These are phyloP conservation scores for Drosophila differens DNA, from an alignment of 2,888 invertebrate species.

Conservation along the genomic window DNA sequence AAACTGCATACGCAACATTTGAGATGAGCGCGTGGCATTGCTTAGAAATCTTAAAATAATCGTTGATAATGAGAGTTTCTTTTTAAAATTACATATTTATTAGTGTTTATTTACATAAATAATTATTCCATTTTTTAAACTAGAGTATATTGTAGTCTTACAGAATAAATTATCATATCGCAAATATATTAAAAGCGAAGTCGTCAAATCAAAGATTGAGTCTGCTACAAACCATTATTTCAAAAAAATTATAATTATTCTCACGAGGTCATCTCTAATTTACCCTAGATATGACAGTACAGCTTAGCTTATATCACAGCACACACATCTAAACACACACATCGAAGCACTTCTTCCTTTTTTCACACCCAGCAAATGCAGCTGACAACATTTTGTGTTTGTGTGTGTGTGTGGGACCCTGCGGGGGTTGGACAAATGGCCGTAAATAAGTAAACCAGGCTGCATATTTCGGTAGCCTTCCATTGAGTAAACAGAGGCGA, in stretches of 20 bases:
- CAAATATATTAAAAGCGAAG: fast-evolving
- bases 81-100: background rate
- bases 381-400: conserved; percentile 69
- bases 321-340: conserved; percentile 1
- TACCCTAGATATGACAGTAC: conserved; percentile 23
- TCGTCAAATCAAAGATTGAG: background rate
- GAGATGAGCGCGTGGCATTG: conserved; percentile 1
- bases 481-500: conserved; percentile 51
- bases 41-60: conserved; percentile 1
- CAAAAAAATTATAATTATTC: background rate
- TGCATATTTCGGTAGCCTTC: conserved; percentile 42
- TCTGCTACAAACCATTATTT: background rate
- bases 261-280: conserved; percentile 14
- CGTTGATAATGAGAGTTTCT: background rate
- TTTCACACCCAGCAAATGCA: conserved; percentile 64
- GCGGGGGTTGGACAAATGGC: conserved; percentile 60
- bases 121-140: background rate
- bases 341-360: conserved; percentile 8
- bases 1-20: conserved; percentile 10
- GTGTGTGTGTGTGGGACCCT: conserved; percentile 9
- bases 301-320: conserved; percentile 32
- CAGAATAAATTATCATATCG: background rate
- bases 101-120: background rate
- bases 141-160: background rate
- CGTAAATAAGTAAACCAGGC: conserved; percentile 55